These are phyloP conservation scores for Diadumene lineata DNA, from an alignment of 92 coral and sea anemone species.

Conservation along the genomic window DNA sequence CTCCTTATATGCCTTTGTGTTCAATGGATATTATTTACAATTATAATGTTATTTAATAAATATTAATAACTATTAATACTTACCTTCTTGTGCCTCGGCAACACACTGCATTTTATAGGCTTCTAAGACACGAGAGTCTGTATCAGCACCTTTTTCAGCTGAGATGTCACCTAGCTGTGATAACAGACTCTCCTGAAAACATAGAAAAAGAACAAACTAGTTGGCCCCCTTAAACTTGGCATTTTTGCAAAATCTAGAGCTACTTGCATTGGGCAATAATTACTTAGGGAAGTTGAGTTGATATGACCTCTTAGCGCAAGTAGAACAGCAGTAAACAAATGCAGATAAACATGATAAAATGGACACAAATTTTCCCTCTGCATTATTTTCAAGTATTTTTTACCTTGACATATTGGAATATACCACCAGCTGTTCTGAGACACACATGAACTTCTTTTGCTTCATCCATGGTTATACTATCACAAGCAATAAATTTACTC, in stretches of 20 bases:
- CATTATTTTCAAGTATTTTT: background rate
- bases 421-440: constrained; percentile 90
- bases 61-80: background rate
- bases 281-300: too few relatives aligned
- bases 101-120: constrained; percentile 98
- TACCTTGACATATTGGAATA: constrained; percentile 94
- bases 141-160: constrained; percentile 94
- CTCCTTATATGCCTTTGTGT: too few relatives aligned
- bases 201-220: background rate
- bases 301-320: too few relatives aligned
- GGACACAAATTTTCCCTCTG: too few relatives aligned
- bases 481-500: background rate
- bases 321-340: too few relatives aligned
- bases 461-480: constrained; percentile 95
- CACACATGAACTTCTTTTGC: constrained; percentile 93
- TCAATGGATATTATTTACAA: too few relatives aligned
- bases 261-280: too few relatives aligned
- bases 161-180: constrained; percentile 79
- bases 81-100: constrained; percentile 99
- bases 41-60: background rate
- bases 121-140: constrained; percentile 81
- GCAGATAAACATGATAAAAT: too few relatives aligned
- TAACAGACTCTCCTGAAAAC: constrained; percentile 77
- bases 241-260: too few relatives aligned
- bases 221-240: too few relatives aligned